Percentiles rank a stretch among this genome's conserved stretches.
Evolutionary conservation across 2,797 vertebrate species (phyloP).

Genomic region (Varecia variegata): DNA sequence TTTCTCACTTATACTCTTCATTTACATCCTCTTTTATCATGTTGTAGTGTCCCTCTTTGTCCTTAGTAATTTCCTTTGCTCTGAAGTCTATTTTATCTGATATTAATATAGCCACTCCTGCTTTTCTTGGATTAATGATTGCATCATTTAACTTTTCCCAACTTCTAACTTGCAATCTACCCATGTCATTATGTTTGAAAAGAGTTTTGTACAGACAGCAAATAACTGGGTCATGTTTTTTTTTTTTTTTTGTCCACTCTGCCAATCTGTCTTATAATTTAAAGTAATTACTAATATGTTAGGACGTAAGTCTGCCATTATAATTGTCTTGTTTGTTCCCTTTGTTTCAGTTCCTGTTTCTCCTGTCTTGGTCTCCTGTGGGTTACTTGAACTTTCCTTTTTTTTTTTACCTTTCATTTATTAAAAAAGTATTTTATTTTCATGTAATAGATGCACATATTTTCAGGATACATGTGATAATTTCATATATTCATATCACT

Average conservation of each 20-base stretch:
- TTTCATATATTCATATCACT: background rate
- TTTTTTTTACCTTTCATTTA: background rate
- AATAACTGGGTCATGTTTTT: background rate
- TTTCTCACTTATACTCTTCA: constrained; percentile 8
- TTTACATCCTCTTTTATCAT: background rate
- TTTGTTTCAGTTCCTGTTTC: background rate
- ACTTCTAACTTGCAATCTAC: constrained; percentile 1
- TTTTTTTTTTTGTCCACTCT: background rate
- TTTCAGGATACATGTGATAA: background rate
- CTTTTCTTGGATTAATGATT: constrained; percentile 1
- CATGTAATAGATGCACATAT: background rate
- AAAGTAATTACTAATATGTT: background rate
- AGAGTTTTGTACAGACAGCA: background rate
- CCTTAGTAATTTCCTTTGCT: constrained; percentile 1
- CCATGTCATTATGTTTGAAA: background rate
- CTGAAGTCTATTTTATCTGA: background rate
- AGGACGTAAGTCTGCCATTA: background rate
- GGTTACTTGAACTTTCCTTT: background rate
- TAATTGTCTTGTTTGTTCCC: background rate
- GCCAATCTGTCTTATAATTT: constrained; percentile 8
- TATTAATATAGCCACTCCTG: background rate
- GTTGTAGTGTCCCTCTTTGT: background rate
- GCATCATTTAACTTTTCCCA: background rate
- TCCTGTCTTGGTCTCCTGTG: background rate
- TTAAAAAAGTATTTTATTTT: background rate